Evolutionary conservation across 2,797 vertebrate species (phyloP), one percentile per base, ranked within the genome.

Genomic region (Glossophaga mutica): DNA sequence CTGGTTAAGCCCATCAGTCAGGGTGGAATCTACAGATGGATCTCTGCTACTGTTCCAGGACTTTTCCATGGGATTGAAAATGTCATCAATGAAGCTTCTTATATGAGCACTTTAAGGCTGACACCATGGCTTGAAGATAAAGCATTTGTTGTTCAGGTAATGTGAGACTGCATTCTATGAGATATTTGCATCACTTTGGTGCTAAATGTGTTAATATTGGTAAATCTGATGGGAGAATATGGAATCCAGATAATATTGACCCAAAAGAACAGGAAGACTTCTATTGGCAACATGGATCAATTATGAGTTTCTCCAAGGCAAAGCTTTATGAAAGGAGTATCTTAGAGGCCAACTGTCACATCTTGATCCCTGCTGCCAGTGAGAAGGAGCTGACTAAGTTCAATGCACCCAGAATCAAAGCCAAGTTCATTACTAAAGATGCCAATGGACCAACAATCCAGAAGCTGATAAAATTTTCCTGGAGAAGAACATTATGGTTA

Each of bases 391-490:
- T 99, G 95, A 99, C 99, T 18, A 99, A 99, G 68, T 96, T 98
- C 82, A 99, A 99, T 0, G 99, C 99, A n/a, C 98, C 98, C 90
- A 99, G 97, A 65, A 99, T 99, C 98, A 99, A 99, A 98, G 99
- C 99, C 96, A 99, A 99, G 99, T 99, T 99, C 97, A 99, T 99
- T 98, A 99, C 99, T 93, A 99, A 99, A 98, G 99, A 99, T 94
- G 99, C 99, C 94, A 99, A 99, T 42, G 99, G 99, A 70, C 99
- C 99, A 57, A 99, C 99, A 34, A 99, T 81, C 99, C 99, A 37
- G 99, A 99, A 48, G 99, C 99, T 48, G 99, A 99, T 98, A 99
- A 99, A 98, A 98, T 99, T 98, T 99, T 99, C 98, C 96, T 99
- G 98, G 99, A 99, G 97, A 98, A 99, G 97, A 99, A 99, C 87